Conservation (phyloP, 2,888 invertebrate genomes). For the Drosophila subsilvestris region DNA sequence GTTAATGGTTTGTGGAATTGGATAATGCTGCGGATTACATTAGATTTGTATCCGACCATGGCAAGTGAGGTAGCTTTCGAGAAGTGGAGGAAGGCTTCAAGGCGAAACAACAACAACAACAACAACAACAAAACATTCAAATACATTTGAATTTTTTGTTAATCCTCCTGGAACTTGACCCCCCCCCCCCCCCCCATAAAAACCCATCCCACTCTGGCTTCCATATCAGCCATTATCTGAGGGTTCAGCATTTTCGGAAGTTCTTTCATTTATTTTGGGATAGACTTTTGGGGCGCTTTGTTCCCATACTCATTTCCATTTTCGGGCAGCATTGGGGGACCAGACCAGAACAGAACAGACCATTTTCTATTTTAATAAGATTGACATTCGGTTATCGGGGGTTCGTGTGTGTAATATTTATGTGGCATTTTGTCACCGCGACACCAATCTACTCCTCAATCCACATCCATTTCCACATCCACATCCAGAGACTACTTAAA, state of each 20-base stretch:
- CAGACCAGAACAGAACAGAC: too few relatives aligned
- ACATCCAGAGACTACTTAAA: constrained; percentile 48
- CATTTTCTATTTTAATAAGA: constrained; percentile 61
- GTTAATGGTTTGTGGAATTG: constrained; percentile 47
- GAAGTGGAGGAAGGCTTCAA: neutral
- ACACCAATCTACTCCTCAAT: constrained; percentile 49
- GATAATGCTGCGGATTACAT: constrained; percentile 39
- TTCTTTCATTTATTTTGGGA: constrained; percentile 42
- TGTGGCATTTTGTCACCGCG: constrained; percentile 72
- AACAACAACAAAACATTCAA: too few relatives aligned
- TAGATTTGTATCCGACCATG: constrained; percentile 19
- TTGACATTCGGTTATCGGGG: constrained; percentile 70
- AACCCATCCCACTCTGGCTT: constrained; percentile 30
- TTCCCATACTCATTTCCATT: constrained; percentile 40
- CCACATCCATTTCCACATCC: too few relatives aligned
- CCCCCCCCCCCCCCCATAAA: constrained; percentile 3
- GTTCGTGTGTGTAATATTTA: constrained; percentile 63
- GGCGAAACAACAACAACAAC: too few relatives aligned
- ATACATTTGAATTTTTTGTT: too few relatives aligned
- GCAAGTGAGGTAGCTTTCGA: neutral
- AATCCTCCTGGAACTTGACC: constrained; percentile 7
- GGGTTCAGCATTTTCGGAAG: constrained; percentile 58
- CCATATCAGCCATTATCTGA: constrained; percentile 10
- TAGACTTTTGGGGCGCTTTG: constrained; percentile 32
- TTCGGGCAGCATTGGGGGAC: too few relatives aligned